Base-by-base conservation (phyloP, 92 coral and sea anemone genomes). In the Zoanthus gigantus region DNA sequence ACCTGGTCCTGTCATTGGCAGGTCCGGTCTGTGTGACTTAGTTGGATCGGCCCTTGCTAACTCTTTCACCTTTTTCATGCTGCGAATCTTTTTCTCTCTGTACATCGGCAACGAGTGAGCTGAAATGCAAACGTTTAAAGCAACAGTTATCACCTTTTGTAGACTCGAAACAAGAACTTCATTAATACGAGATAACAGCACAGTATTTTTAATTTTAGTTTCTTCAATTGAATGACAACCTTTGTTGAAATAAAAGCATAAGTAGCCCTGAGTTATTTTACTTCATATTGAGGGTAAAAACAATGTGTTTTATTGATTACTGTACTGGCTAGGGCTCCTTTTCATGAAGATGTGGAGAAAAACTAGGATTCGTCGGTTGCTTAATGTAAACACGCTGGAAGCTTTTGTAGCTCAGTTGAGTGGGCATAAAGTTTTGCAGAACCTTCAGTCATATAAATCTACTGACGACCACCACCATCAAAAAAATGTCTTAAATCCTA, bases 91-190 rank as follows among this genome's bases (percentile, higher is more conserved):
- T 56, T 92, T 92, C 89, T 97, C 92, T 53, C 99, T 96, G 93
- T 90, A 97, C 87, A 97, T 95, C 31, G 99, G 99, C 77, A 97
- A 91, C n/a, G 99, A 91, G 83, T 97, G 99, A 3, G 99, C 99
- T 97, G 71, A 9, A 88, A 54, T 71, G 56, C 9, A 83, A 34
- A 48, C 7, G 14, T 16, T 10, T 8, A 18, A 7, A 45, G 10
- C 30, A 34, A 80, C 54, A 28, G 34, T 32, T 32, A 60, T 4
- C 14, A 23, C 0, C 3, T 3, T 29, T 31, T 30, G 45, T 30
- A 69, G 42, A 4, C n/a, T 63, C n/a, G 9, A 63, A 63, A 37
- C 29, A 63, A 17, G 66, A 63, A 63, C 4, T 17, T 28, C 23
- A 63, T 17, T 17, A 63, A 60, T 60, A 60, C 67, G 3, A 60